Evolutionary conservation across 1,140 invertebrate species (phyloP), one percentile per base, ranked within the genome.

Genomic region (Phortica variegata): DNA sequence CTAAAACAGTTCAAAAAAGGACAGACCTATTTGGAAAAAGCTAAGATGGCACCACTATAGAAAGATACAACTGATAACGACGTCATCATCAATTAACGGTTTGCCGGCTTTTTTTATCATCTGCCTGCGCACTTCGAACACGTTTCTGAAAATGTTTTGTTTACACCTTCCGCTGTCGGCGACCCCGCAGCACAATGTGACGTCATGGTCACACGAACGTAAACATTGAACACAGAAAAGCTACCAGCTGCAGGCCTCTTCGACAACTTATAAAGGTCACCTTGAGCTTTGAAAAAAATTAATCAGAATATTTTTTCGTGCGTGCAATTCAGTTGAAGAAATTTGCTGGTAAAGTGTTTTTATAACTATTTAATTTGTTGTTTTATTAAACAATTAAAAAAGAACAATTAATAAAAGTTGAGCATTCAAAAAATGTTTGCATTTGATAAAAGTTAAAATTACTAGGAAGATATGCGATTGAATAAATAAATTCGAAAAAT

Each of bases 211-310:
- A 37, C 26, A 56, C 53, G 37, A 42, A 20, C n/a, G n/a, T n/a
- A n/a, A n/a, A n/a, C n/a, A n/a, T n/a, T n/a, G n/a, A n/a, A n/a
- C n/a, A n/a, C n/a, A n/a, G n/a, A n/a, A n/a, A n/a, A n/a, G n/a
- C n/a, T n/a, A n/a, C n/a, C n/a, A 60, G 34, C 60, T 63, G 60
- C 61, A 65, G 61, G 44, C 58, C 46, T 18, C 46, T 52, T 60
- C 55, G 65, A 61, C 65, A 61, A 65, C 62, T 61, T 61, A 34
- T n/a, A 66, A 57, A 68, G 63, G 63, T 66, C 63, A 66, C 63
- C 63, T 66, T 66, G 63, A 66, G 60, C 56, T 52, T 54, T 63
- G 54, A 54, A 54, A 20, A 13, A 48, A 21, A 37, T 32, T 47
- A 47, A 57, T 4, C 5, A n/a, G 12, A n/a, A 34, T 5, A 34